These are phyloP conservation scores for Oenanthe melanoleuca DNA, from an alignment of 2,113 vertebrate genomes.

Conservation along the genomic window DNA sequence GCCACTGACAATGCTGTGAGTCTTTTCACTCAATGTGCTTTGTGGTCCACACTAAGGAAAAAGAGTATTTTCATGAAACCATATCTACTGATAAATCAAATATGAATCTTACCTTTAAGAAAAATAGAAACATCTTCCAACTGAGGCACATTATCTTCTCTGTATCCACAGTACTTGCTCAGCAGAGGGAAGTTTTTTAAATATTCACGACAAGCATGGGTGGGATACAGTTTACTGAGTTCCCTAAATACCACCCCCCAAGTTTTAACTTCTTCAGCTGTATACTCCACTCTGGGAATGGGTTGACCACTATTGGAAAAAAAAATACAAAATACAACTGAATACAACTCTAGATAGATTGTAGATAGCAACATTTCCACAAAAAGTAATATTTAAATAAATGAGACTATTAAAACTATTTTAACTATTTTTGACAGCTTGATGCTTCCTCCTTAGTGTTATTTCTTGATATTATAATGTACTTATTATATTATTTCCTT, in stretches of 20 bases:
- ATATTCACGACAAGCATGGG: slow-evolving; percentile 94
- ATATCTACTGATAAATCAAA: background rate
- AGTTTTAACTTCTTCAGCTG: slow-evolving; percentile 89
- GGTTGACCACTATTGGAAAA: slow-evolving; percentile 84
- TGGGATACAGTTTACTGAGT: slow-evolving; percentile 93
- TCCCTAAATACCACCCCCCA: slow-evolving; percentile 95
- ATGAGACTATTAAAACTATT: background rate
- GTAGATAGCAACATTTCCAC: background rate
- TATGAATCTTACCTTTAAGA: slow-evolving; percentile 84
- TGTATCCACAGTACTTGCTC: slow-evolving; percentile 90
- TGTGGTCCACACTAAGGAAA: background rate
- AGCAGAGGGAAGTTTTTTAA: slow-evolving; percentile 94
- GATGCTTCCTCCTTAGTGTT: background rate
- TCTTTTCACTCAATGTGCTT: background rate
- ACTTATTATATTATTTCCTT: background rate
- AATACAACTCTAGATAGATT: background rate
- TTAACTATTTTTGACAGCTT: background rate
- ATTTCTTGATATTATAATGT: background rate
- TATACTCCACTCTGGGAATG: slow-evolving; percentile 92
- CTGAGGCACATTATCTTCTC: slow-evolving; percentile 95
- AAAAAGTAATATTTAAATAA: background rate
- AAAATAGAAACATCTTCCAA: slow-evolving; percentile 93
- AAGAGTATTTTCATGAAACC: background rate
- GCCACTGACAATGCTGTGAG: background rate
- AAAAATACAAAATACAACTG: background rate